Conservation (phyloP, 2,888 invertebrate genomes). For the Clivina fossor region DNA sequence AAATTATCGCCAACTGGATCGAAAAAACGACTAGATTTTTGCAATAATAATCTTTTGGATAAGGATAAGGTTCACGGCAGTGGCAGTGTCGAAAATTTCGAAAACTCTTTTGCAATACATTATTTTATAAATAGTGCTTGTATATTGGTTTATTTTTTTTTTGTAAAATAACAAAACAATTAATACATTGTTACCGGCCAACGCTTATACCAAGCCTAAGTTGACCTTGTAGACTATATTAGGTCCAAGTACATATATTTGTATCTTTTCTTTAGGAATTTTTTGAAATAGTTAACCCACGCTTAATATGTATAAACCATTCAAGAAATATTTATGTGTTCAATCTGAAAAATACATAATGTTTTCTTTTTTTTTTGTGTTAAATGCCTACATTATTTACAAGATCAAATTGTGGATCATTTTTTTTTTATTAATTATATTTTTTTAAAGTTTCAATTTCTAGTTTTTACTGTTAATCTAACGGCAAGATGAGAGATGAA, state of each 20-base stretch:
- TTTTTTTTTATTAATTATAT: slow-evolving; percentile 19
- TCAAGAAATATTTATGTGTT: too few species aligned
- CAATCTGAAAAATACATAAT: too few species aligned
- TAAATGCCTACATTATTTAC: too few species aligned
- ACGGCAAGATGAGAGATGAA: slow-evolving; percentile 26
- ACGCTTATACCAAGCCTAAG: slow-evolving; percentile 33
- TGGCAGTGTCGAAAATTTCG: too few species aligned
- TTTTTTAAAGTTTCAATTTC: slow-evolving; percentile 11
- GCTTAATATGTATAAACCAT: too few species aligned
- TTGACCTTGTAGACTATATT: slow-evolving; percentile 34
- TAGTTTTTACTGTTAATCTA: slow-evolving; percentile 5
- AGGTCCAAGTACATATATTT: slow-evolving; percentile 6
- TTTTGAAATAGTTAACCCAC: too few species aligned
- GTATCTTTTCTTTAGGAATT: too few species aligned
- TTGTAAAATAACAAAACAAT: slow-evolving; percentile 29
- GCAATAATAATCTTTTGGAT: not conserved
- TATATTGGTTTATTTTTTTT: slow-evolving; percentile 30
- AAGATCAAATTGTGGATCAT: slow-evolving; percentile 30
- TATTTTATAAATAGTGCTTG: too few species aligned
- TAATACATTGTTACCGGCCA: slow-evolving; percentile 26
- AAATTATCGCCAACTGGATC: slow-evolving; percentile 3
- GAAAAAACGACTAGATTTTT: not conserved
- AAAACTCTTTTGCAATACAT: too few species aligned
- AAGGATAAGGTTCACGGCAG: too few species aligned
- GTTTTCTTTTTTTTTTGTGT: too few species aligned